phyloP scores from a whole-genome alignment of 2,888 invertebrate species.

The Drosophila percnosoma region DNA sequence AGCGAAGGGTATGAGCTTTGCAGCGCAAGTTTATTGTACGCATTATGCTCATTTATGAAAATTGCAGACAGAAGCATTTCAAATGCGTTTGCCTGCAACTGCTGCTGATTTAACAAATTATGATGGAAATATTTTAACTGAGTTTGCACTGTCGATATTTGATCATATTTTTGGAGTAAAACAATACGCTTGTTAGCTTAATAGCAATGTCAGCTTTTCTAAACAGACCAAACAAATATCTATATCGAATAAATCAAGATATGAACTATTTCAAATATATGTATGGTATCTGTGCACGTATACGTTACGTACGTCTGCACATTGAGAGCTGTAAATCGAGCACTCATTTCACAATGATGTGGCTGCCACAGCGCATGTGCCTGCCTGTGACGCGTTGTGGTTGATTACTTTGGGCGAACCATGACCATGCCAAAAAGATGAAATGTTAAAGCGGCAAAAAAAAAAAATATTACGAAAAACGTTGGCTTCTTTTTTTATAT shows the following conservation, averaged over 20 bases:
- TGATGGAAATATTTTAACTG: background rate
- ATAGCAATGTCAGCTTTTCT: background rate
- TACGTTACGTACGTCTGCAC: slow-evolving; percentile 11
- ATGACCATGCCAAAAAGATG: slow-evolving; percentile 83
- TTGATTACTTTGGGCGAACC: slow-evolving; percentile 64
- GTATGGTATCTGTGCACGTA: slow-evolving; percentile 3
- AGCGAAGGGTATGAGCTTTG: slow-evolving; percentile 25
- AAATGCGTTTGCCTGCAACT: slow-evolving; percentile 33
- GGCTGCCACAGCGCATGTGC: slow-evolving; percentile 44
- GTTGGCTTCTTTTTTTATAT: slow-evolving; percentile 17
- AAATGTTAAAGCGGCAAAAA: slow-evolving; percentile 63
- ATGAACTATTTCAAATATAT: background rate
- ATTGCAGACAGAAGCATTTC: slow-evolving; percentile 22
- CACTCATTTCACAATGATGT: slow-evolving; percentile 4
- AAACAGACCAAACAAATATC: background rate
- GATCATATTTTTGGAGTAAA: background rate
- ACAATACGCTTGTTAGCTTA: background rate
- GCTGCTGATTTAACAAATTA: slow-evolving; percentile 18
- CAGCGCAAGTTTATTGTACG: slow-evolving; percentile 58
- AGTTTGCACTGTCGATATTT: background rate
- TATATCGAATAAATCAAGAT: background rate
- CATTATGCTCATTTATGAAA: slow-evolving; percentile 40
- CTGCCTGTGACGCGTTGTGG: slow-evolving; percentile 27
- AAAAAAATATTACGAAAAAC: slow-evolving; percentile 16
- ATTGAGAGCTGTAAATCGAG: slow-evolving; percentile 19